phyloP scores from a whole-genome alignment of 1,140 invertebrate genomes.

The Gonioctena quinquepunctata region DNA sequence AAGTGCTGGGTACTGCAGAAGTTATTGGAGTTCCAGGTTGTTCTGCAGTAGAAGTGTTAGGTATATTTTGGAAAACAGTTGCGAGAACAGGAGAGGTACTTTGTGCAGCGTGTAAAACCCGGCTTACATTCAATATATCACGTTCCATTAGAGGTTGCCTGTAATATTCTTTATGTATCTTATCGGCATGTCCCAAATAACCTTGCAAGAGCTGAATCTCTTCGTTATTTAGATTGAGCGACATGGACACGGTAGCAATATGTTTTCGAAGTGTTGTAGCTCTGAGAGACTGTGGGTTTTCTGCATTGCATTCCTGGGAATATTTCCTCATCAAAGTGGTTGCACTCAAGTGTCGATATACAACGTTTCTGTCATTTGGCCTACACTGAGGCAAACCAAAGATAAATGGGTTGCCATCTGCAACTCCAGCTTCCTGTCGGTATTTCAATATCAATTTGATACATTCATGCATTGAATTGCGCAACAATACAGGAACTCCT shows the following conservation, averaged over 20 bases:
- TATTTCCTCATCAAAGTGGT: not conserved
- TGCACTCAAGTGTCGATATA: not conserved
- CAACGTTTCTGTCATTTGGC: not conserved
- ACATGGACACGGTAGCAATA: not conserved
- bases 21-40: not conserved
- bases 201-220: not conserved
- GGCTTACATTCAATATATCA: not conserved
- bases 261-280: not conserved
- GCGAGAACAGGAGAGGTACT: not conserved
- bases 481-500: not conserved
- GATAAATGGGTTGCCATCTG: not conserved
- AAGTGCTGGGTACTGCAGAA: not conserved
- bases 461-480: not conserved
- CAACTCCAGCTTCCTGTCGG: not conserved
- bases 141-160: not conserved
- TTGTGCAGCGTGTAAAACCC: not conserved
- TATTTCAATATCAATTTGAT: not conserved
- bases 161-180: not conserved
- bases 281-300: not conserved
- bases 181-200: not conserved
- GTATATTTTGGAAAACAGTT: not conserved
- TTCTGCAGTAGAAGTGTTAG: not conserved
- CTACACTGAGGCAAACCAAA: not conserved
- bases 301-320: not conserved
- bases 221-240: not conserved